Evolutionary conservation across 2,113 vertebrate genomes (phyloP).

Genomic region (Rhea americana): DNA sequence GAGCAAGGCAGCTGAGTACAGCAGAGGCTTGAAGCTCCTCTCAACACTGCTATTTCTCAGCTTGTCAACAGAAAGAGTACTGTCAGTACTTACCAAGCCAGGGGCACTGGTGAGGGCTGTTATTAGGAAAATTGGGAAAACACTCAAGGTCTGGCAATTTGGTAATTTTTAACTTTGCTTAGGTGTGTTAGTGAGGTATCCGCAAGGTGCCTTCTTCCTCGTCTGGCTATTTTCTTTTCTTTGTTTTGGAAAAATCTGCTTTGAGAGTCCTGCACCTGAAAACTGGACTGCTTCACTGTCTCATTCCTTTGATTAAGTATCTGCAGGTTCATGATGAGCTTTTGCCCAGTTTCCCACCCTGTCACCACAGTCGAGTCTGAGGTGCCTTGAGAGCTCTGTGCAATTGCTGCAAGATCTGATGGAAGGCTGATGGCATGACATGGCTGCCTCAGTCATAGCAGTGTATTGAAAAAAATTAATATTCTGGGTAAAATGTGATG

Average conservation of each 20-base stretch:
- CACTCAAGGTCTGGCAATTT: background rate
- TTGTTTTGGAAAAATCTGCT: background rate
- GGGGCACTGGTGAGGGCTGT: background rate
- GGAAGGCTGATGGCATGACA: background rate
- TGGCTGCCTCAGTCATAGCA: background rate
- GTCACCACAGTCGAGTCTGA: background rate
- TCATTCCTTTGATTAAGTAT: background rate
- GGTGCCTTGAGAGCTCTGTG: background rate
- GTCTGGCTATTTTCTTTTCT: background rate
- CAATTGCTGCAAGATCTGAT: rapidly evolving
- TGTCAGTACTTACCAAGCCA: background rate
- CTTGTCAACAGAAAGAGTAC: background rate
- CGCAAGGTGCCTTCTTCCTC: background rate
- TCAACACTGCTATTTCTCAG: background rate
- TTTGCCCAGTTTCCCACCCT: background rate
- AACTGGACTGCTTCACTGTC: background rate
- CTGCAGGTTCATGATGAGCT: background rate
- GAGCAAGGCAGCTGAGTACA: background rate
- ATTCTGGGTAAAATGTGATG: rapidly evolving
- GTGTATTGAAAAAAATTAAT: rapidly evolving
- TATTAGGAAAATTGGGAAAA: background rate
- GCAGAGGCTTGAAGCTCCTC: background rate
- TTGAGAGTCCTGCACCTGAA: background rate
- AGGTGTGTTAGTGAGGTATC: background rate
- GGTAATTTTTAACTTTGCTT: background rate